A percentile compares a stretch with the other conserved stretches of the same genome.
Conservation (phyloP, 2,797 vertebrate species). For the Dendrocincla fuliginosa region DNA sequence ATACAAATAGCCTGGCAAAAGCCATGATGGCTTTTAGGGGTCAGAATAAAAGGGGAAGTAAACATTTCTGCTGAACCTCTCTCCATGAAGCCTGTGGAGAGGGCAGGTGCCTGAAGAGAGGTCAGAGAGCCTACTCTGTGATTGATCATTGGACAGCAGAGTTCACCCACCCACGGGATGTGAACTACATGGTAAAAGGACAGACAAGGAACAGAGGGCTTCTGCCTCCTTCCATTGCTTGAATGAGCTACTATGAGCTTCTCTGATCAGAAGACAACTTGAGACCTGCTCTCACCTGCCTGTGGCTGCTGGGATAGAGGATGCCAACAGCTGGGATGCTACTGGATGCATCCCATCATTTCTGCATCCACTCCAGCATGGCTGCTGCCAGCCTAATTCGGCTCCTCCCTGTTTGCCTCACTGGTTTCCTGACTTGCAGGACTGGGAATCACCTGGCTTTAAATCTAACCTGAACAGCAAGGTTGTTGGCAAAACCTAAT, state of each 20-base stretch:
- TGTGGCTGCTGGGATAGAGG: neutral
- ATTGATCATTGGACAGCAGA: fast-evolving
- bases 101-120: neutral
- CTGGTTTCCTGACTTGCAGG: neutral
- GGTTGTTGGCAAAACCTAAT: neutral
- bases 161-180: fast-evolving
- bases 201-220: neutral
- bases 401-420: neutral
- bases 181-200: neutral
- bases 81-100: neutral
- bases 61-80: neutral
- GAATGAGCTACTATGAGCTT: neutral
- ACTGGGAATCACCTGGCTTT: neutral
- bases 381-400: neutral
- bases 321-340: fast-evolving
- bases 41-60: neutral
- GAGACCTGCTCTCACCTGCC: neutral
- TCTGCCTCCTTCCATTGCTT: neutral
- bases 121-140: neutral
- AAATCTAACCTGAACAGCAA: neutral
- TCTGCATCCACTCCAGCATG: neutral
- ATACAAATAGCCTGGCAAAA: neutral
- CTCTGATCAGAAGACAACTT: neutral
- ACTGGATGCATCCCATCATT: neutral
- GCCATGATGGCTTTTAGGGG: neutral